These are phyloP conservation scores for Sebastes elongatus DNA, from an alignment of 2,797 vertebrate genomes.

Conservation along the genomic window DNA sequence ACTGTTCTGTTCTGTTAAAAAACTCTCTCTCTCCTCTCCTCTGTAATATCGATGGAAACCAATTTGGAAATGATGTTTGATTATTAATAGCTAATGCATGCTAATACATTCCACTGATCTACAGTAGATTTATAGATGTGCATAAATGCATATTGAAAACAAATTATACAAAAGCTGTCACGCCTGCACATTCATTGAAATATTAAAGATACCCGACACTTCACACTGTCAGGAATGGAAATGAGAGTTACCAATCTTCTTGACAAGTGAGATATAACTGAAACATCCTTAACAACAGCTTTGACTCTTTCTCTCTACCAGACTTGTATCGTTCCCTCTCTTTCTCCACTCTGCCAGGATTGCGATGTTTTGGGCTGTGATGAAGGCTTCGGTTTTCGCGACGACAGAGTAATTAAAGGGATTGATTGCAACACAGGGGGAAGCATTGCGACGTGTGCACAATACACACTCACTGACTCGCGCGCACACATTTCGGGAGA, in stretches of 20 bases:
- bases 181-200: conserved; percentile 22
- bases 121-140: conserved; percentile 13
- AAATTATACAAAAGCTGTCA: conserved; percentile 20
- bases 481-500: conserved; percentile 5
- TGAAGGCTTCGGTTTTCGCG: conserved; percentile 63
- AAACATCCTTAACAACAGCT: conserved; percentile 1
- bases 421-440: conserved; percentile 70
- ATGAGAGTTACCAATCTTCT: background rate
- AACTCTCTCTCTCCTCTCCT: background rate
- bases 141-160: conserved; percentile 20
- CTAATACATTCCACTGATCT: conserved; percentile 25
- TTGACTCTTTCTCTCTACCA: background rate
- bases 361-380: conserved; percentile 64
- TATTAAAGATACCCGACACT: conserved; percentile 15
- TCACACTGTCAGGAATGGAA: conserved; percentile 15
- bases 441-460: conserved; percentile 45
- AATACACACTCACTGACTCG: conserved; percentile 20
- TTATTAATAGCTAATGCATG: conserved; percentile 40
- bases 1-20: background rate
- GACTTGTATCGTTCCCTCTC: background rate
- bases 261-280: conserved; percentile 11
- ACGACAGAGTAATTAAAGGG: conserved; percentile 78
- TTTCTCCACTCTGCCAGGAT: conserved; percentile 29
- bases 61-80: conserved; percentile 1
- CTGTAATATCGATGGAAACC: background rate